Base-by-base conservation (phyloP, 2,797 vertebrate species). In the Cheirogaleus major region DNA sequence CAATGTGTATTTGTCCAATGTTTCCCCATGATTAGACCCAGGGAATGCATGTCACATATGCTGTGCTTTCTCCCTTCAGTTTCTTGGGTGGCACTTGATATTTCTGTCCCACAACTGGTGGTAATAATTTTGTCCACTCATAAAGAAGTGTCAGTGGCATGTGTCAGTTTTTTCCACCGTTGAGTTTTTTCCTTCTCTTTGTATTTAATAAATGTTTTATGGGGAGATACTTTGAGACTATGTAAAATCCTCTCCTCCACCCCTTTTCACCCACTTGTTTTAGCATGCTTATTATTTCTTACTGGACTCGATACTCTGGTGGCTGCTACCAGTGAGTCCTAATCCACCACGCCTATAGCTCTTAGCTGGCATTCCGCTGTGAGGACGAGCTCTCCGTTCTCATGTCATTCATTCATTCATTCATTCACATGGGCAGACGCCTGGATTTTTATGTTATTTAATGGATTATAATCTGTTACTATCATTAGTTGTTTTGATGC, bases 21-120 rank as follows among this genome's bases (percentile, higher is more conserved):
- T 35, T 35, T 72, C 57, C 69, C 38, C 6, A 9, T 9, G 67
- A 12, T 32, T 11, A 38, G 30, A 67, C 48, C 15, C 10, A n/a
- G 35, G 35, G 7, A 30, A 23, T n/a, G 59, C 4, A 1, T 7
- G 2, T 67, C 69, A 17, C 2, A 5, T 0, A 14, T 25, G 22
- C 75, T 41, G 11, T 35, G 27, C 20, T 1, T 48, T 48, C 23
- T 35, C 32, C 38, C 63, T 79, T 25, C 50, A 35, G 13, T 11
- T 67, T 72, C 23, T 65, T 48, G 11, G 50, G 65, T 61, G 41
- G 27, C 65, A 55, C 65, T 32, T 35, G 85, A 38, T 3, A 4
- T n/a, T 13, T 59, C 73, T 80, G 55, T 63, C 67, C 27, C 55
- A 9, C 13, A 6, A 80, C 35, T n/a, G 35, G 32, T 30, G 63